Percentiles rank a stretch among this genome's conserved stretches.
phyloP scores from a whole-genome alignment of 92 coral and sea anemone species.

The Diadumene lineata region DNA sequence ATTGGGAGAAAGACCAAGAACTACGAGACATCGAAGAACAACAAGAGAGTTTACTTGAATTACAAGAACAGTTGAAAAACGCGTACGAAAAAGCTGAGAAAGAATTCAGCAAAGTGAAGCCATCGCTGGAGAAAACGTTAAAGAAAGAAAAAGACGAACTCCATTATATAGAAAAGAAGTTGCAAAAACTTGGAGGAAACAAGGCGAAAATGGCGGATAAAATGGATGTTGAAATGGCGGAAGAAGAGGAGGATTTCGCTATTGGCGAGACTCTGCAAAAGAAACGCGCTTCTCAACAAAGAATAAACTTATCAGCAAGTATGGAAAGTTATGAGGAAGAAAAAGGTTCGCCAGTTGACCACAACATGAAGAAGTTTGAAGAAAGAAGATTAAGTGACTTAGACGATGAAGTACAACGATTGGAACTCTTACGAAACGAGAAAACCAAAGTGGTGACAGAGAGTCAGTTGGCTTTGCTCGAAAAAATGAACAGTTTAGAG shows the following conservation, averaged over 20 bases:
- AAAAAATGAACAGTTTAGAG: slow-evolving; percentile 56
- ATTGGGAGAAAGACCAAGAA: slow-evolving; percentile 72
- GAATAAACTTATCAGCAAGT: slow-evolving; percentile 21
- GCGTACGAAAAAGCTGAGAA: slow-evolving; percentile 46
- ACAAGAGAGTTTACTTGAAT: slow-evolving; percentile 52
- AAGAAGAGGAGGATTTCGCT: slow-evolving; percentile 35
- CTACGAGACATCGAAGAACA: slow-evolving; percentile 66
- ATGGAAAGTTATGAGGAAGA: slow-evolving; percentile 30
- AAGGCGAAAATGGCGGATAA: slow-evolving; percentile 45
- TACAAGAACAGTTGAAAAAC: slow-evolving; percentile 45
- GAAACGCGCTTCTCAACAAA: slow-evolving; percentile 4
- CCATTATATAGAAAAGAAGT: slow-evolving; percentile 62
- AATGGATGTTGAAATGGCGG: slow-evolving; percentile 43
- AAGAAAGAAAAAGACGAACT: slow-evolving; percentile 58
- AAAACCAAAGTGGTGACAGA: slow-evolving; percentile 56
- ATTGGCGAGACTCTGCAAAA: slow-evolving; percentile 1
- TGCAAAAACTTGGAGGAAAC: slow-evolving; percentile 47
- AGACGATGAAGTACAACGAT: slow-evolving; percentile 30
- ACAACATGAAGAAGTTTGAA: not conserved
- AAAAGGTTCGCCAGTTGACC: slow-evolving; percentile 8
- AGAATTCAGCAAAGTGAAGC: slow-evolving; percentile 38
- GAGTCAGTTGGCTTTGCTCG: slow-evolving; percentile 50
- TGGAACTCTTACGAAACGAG: slow-evolving; percentile 54
- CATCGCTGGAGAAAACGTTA: slow-evolving; percentile 57
- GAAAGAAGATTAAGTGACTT: slow-evolving; percentile 24